Conservation (phyloP, 2,797 vertebrate species). For the Sandelia bainsii region DNA sequence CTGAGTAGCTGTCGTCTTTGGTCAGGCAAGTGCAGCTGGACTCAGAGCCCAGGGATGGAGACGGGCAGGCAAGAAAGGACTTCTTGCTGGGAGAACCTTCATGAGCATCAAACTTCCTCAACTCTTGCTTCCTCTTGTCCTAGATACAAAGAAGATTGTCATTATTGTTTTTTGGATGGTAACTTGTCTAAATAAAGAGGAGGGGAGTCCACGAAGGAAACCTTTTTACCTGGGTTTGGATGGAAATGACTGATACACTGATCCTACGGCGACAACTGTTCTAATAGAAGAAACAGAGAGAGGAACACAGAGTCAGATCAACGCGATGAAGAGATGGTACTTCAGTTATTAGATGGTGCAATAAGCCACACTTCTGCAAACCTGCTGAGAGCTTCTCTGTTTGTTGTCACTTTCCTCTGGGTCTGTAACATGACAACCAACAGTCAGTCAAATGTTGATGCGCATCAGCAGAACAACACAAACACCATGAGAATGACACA, state of each 20-base stretch:
- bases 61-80: constrained; percentile 5
- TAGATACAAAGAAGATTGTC: constrained; percentile 17
- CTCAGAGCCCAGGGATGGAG: constrained; percentile 48
- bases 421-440: constrained; percentile 72
- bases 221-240: constrained; percentile 76
- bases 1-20: constrained; percentile 40
- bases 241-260: constrained; percentile 85
- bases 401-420: constrained; percentile 80
- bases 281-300: constrained; percentile 53
- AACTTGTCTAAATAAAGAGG: neutral
- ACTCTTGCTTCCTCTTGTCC: constrained; percentile 65
- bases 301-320: constrained; percentile 27
- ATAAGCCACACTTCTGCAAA: constrained; percentile 44
- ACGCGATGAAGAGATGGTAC: constrained; percentile 17
- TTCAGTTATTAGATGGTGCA: neutral
- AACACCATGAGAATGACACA: neutral
- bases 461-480: neutral
- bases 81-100: constrained; percentile 41
- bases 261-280: constrained; percentile 80
- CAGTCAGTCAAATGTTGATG: constrained; percentile 19
- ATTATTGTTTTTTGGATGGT: neutral
- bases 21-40: constrained; percentile 41
- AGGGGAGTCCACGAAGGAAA: neutral
- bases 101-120: constrained; percentile 34
- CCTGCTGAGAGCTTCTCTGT: constrained; percentile 79